Percentiles rank a stretch among this genome's conserved stretches.
These are phyloP conservation scores for Euleptes europaea DNA, from an alignment of 2,113 vertebrate species.

Conservation along the genomic window DNA sequence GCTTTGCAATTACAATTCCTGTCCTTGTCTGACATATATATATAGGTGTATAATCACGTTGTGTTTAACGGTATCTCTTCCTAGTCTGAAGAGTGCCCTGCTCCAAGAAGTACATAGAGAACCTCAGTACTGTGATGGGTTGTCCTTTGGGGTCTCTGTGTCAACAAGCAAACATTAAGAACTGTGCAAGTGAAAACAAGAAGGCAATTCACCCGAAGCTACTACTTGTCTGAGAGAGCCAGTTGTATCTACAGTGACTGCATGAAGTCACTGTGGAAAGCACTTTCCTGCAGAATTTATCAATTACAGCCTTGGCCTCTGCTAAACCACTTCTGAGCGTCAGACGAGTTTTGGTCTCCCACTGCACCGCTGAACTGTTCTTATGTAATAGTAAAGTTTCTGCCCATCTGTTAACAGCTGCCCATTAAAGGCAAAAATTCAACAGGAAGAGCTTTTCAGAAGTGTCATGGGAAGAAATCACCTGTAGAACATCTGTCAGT, in stretches of 20 bases:
- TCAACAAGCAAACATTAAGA: not conserved
- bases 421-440: not conserved
- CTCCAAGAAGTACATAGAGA: not conserved
- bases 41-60: not conserved
- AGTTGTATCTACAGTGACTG: not conserved
- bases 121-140: not conserved
- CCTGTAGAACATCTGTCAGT: not conserved
- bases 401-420: not conserved
- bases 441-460: not conserved
- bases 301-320: not conserved
- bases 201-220: not conserved
- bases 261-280: not conserved
- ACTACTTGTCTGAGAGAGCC: not conserved
- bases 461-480: not conserved
- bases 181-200: not conserved
- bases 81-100: not conserved
- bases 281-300: not conserved
- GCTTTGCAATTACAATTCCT: slow-evolving; percentile 6
- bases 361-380: not conserved
- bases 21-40: not conserved
- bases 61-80: not conserved
- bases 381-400: not conserved
- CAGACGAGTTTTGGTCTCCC: not conserved
- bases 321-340: not conserved
- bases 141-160: not conserved